Conservation (phyloP, 2,888 invertebrate genomes). For the Sinotaia quadrata region DNA sequence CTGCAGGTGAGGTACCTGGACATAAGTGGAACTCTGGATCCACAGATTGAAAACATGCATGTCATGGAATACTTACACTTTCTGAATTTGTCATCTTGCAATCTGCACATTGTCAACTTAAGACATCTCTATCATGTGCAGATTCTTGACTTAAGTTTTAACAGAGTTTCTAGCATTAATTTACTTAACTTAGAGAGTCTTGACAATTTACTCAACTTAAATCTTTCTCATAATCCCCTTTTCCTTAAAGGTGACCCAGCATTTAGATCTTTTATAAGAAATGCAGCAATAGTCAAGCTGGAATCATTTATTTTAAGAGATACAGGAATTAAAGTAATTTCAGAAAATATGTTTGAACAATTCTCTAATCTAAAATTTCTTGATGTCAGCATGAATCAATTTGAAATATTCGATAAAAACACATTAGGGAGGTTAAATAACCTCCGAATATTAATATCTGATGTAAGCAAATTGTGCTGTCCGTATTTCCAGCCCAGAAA, state of each 20-base stretch:
- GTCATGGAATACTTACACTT: constrained; percentile 7
- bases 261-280: not conserved
- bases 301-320: constrained; percentile 1
- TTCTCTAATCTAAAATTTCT: not conserved
- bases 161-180: not conserved
- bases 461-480: constrained; percentile 26
- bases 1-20: constrained; percentile 21
- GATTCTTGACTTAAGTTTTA: constrained; percentile 28
- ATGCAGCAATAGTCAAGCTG: not conserved
- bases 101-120: not conserved
- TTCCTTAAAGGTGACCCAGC: not conserved
- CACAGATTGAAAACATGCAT: not conserved
- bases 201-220: constrained; percentile 1
- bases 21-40: not conserved
- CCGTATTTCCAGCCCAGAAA: not conserved
- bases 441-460: constrained; percentile 9
- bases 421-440: constrained; percentile 1
- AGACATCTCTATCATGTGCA: constrained; percentile 9
- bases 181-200: constrained; percentile 14
- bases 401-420: not conserved
- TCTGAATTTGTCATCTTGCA: constrained; percentile 6
- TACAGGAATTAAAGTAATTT: not conserved
- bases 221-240: constrained; percentile 17
- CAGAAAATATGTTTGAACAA: not conserved
- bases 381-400: constrained; percentile 1